Evolutionary conservation across 2,888 invertebrate species (phyloP).

Genomic region (Aporophyla lueneburgensis): DNA sequence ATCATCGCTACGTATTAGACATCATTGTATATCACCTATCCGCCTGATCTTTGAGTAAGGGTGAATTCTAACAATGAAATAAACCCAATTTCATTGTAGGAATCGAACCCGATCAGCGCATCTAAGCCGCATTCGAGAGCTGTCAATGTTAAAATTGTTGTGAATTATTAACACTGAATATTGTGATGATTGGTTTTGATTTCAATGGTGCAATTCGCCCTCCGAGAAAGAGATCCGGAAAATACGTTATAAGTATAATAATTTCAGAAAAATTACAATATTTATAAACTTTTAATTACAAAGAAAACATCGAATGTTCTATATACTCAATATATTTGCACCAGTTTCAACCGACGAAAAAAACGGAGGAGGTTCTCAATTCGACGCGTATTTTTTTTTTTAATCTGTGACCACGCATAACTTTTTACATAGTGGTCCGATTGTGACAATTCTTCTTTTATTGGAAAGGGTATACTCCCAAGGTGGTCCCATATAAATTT

Average conservation of each 20-base stretch:
- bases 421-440: no score
- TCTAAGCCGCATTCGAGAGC: background rate
- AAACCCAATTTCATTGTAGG: no score
- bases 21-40: background rate
- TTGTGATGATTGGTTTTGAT: background rate
- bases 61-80: background rate
- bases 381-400: no score
- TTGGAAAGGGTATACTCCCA: no score
- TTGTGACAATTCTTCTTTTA: no score
- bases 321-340: background rate
- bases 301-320: background rate
- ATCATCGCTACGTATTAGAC: background rate
- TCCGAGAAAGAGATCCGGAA: background rate
- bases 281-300: no score
- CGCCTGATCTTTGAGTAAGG: no score
- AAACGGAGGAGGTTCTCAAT: no score
- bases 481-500: no score
- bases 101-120: background rate
- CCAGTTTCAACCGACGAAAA: no score
- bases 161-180: background rate
- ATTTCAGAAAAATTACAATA: background rate
- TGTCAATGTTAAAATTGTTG: background rate
- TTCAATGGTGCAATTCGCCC: background rate
- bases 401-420: no score
- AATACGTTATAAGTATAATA: background rate